Evolutionary conservation across 2,888 invertebrate genomes (phyloP).

Genomic region (Euclidia mi): DNA sequence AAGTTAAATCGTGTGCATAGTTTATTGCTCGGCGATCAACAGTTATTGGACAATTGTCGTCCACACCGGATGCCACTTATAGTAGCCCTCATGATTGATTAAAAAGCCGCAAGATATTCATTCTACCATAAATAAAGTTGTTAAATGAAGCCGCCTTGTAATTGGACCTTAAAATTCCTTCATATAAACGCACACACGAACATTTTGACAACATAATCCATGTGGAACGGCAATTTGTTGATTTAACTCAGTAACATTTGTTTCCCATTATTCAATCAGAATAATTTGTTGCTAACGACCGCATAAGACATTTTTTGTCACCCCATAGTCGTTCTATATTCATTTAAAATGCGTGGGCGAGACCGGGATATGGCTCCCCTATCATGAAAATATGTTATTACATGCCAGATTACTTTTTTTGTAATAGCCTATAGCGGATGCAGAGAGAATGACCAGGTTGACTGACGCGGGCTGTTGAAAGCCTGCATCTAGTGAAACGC

Average conservation of each 20-base stretch:
- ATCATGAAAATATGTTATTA: too few species aligned
- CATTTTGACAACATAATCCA: constrained; percentile 52
- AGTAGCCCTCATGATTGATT: constrained; percentile 82
- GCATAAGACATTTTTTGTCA: constrained; percentile 6
- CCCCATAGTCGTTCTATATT: not conserved
- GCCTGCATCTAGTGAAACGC: too few species aligned
- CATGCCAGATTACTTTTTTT: too few species aligned
- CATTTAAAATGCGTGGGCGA: too few species aligned
- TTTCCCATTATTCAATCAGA: constrained; percentile 21
- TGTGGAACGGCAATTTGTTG: constrained; percentile 39
- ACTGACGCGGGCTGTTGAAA: too few species aligned
- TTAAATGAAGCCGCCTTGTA: constrained; percentile 82
- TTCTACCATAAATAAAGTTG: constrained; percentile 85
- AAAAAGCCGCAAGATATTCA: constrained; percentile 86
- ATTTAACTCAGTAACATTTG: constrained; percentile 26
- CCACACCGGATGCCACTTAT: constrained; percentile 73
- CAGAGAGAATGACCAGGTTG: too few species aligned
- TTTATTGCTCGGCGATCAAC: constrained; percentile 64
- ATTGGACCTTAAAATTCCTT: constrained; percentile 84
- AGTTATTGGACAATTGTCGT: constrained; percentile 75
- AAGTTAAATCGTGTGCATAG: constrained; percentile 46
- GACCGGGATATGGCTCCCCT: too few species aligned
- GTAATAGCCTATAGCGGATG: too few species aligned
- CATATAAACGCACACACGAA: constrained; percentile 68
- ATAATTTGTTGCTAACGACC: constrained; percentile 5